Evolutionary conservation across 2,797 vertebrate genomes (phyloP), one percentile per base, ranked within the genome.

Genomic region (Euphonia xanthogaster): DNA sequence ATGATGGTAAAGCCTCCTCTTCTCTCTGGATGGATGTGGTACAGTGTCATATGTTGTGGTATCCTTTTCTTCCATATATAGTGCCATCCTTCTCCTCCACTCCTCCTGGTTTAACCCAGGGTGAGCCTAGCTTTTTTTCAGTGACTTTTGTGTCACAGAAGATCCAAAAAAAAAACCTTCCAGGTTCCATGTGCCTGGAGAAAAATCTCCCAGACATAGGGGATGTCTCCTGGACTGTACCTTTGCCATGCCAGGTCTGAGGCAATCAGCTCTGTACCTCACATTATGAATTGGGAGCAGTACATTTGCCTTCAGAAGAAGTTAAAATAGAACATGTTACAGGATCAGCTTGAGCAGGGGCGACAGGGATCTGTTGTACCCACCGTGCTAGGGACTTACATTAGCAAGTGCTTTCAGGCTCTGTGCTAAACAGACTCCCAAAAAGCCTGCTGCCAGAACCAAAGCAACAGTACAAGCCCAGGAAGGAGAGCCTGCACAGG

Each of bases 331-430:
- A 90, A 37, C 37, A 19, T 3, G 12, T 54, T 35, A 80, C 1
- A 4, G 33, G 24, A 67, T 37, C 48, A 67, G 40, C n/a, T 20
- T 44, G 24, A 62, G 40, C 48, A 76, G 53, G 86, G 77, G 40
- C 62, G 55, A 40, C 3, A 48, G 65, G 47, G 19, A 73, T 73
- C 50, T 44, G n/a, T 0, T 53, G 58, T 31, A 76, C 27, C 27
- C 48, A 37, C 24, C 7, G 0, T 1, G 2, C 17, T 30, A 12
- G 6, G 31, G 30, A n/a, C 37, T 39, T 9, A 20, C 0, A 11
- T 42, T 7, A 80, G 47, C 45, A 67, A 71, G 44, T 23, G 23
- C 48, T 16, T 53, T 61, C 50, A 28, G 44, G 31, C 16, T 39
- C 63, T 55, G 27, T 53, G 61, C 67, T 85, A 27, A 79, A 45